Evolutionary conservation across 2,888 invertebrate species (phyloP).

Genomic region (Vanessa cardui): DNA sequence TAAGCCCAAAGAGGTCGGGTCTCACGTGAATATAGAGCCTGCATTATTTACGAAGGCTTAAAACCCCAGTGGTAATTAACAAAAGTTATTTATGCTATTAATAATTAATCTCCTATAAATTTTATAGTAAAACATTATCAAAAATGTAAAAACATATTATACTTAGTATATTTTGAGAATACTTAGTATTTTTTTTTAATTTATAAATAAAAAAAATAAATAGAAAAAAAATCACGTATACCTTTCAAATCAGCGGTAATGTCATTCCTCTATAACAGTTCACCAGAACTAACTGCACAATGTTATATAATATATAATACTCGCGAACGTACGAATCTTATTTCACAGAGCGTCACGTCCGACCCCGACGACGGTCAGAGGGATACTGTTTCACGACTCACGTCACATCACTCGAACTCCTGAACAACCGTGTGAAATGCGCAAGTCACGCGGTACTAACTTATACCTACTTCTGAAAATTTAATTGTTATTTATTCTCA

Average conservation of each 20-base stretch:
- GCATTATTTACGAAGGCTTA: slow-evolving; percentile 46
- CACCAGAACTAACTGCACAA: slow-evolving; percentile 74
- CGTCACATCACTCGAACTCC: slow-evolving; percentile 61
- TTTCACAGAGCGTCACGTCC: slow-evolving; percentile 50
- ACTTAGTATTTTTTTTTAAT: background rate
- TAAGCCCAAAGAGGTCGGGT: slow-evolving; percentile 31
- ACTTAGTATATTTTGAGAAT: too few species aligned
- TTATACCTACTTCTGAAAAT: slow-evolving; percentile 45
- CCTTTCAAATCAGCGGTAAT: slow-evolving; percentile 33
- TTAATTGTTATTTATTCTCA: slow-evolving; percentile 42
- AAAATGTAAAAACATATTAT: too few species aligned
- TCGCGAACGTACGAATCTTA: slow-evolving; percentile 56
- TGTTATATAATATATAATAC: slow-evolving; percentile 68
- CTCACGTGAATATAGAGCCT: slow-evolving; percentile 37
- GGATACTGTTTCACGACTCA: slow-evolving; percentile 61
- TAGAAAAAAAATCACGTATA: slow-evolving; percentile 22
- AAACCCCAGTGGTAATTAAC: slow-evolving; percentile 44
- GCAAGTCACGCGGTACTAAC: slow-evolving; percentile 73
- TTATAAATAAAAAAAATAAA: background rate
- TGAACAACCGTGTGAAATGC: slow-evolving; percentile 72
- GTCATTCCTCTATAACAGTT: slow-evolving; percentile 38
- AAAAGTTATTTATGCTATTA: slow-evolving; percentile 30
- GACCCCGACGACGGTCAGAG: slow-evolving; percentile 49
- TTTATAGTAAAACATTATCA: background rate
- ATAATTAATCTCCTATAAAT: slow-evolving; percentile 3